Evolutionary conservation across 2,113 vertebrate genomes (phyloP).

Genomic region (Neomonachus schauinslandi): DNA sequence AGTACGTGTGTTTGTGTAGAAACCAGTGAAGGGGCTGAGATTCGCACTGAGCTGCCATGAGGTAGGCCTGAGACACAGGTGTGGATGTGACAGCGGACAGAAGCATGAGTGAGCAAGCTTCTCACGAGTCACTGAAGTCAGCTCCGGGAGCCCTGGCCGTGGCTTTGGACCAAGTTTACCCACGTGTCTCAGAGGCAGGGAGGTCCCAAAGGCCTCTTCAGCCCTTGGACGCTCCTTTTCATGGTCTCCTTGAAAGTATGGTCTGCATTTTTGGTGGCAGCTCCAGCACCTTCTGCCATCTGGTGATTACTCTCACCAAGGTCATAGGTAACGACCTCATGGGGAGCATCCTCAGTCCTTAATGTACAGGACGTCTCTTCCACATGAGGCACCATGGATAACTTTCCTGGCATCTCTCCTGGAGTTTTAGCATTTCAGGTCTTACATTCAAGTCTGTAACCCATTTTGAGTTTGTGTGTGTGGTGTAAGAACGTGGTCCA

Average conservation of each 20-base stretch:
- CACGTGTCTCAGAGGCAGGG: neutral
- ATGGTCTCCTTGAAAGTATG: neutral
- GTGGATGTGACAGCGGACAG: neutral
- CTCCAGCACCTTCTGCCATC: neutral
- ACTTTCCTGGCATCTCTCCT: neutral
- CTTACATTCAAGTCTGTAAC: neutral
- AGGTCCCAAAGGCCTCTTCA: neutral
- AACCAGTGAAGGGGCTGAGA: neutral
- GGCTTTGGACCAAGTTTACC: neutral
- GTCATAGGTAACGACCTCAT: rapidly evolving
- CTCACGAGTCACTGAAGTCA: neutral
- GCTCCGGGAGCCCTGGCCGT: neutral
- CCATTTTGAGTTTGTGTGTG: neutral
- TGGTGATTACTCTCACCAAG: neutral
- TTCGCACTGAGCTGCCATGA: neutral
- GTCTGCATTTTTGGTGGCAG: neutral
- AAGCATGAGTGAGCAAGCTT: neutral
- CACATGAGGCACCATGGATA: neutral
- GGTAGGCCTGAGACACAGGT: neutral
- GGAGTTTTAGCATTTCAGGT: neutral
- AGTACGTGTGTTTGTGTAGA: neutral
- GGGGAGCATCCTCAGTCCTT: neutral
- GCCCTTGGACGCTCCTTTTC: neutral
- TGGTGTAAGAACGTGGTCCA: neutral
- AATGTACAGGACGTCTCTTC: neutral